Evolutionary conservation across 1,140 invertebrate genomes (phyloP), one percentile per base, ranked within the genome.

Genomic region (Temnothorax curvispinosus): DNA sequence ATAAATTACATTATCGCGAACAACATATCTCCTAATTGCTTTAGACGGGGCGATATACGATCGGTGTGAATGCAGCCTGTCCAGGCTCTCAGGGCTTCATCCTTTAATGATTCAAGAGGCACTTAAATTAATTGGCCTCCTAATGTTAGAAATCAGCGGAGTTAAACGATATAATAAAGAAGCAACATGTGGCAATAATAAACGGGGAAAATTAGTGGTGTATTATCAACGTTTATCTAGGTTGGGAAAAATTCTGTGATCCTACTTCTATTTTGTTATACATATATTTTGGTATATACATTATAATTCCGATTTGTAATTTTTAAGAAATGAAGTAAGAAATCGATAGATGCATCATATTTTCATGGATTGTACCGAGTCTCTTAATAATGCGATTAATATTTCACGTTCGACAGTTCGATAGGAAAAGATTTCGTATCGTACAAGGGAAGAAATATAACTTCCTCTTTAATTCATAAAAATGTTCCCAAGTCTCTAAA

Each of bases 91-190:
- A 38, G 9, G n/a, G 8, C 50, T 85, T 72, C 21, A 35, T 27
- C 44, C 32, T 72, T 72, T 85, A 58, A 71, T 58, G 50, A 65
- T 50, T 65, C 50, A 76, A 6, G 35, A 47, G 54, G 2, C 41
- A 67, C 50, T 77, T 47, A 56, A 88, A 77, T 88, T 77, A 78
- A 86, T 86, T 85, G 58, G 11, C 27, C 56, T 52, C 5, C 56
- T 85, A 60, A 89, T 67, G 44, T 76, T 58, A 62, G 50, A 32
- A 44, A 56, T 44, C 11, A 65, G 7, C 9, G 11, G 41, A 41
- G 27, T 41, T 74, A 60, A 74, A 84, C 41, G 80, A 38, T 47
- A 74, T 47, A 82, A n/a, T 76, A 52, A 65, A 64, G 72, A 64
- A 9, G 13, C 27, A 62, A 54, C 15, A 64, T 1, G 35, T 44